phyloP scores from a whole-genome alignment of 2,797 vertebrate species.

The Rousettus madagascariensis region DNA sequence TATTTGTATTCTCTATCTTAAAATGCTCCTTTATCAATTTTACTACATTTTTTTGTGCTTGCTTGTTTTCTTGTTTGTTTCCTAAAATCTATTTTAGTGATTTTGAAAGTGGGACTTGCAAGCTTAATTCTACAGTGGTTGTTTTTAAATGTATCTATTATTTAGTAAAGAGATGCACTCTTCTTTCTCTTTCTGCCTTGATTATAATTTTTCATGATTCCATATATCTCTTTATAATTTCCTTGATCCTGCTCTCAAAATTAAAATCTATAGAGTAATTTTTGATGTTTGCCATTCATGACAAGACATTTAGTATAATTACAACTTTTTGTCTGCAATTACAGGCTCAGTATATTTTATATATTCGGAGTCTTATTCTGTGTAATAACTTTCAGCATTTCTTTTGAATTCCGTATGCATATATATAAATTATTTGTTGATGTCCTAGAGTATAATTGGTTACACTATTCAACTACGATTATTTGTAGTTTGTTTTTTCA shows the following conservation, averaged over 20 bases:
- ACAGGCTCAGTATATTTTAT: background rate
- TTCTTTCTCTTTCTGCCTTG: background rate
- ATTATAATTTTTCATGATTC: background rate
- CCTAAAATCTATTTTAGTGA: background rate
- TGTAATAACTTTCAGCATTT: background rate
- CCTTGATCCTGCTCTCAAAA: background rate
- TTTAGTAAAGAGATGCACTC: background rate
- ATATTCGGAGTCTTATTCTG: background rate
- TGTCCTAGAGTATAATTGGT: background rate
- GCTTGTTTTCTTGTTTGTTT: background rate
- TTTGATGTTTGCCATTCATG: background rate
- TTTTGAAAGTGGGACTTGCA: background rate
- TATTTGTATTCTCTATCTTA: background rate
- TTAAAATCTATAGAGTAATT: background rate
- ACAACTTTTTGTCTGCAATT: background rate
- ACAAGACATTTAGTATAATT: background rate
- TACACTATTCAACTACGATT: background rate
- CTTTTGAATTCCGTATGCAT: background rate
- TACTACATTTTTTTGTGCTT: background rate
- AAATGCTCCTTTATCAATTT: background rate
- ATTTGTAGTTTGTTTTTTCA: background rate
- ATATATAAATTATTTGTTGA: background rate
- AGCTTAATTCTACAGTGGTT: background rate
- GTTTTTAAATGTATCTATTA: background rate
- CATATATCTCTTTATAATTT: background rate